Percentiles rank a stretch among this genome's conserved stretches.
Evolutionary conservation across 1,140 invertebrate genomes (phyloP).

Genomic region (Ceratina japonica): DNA sequence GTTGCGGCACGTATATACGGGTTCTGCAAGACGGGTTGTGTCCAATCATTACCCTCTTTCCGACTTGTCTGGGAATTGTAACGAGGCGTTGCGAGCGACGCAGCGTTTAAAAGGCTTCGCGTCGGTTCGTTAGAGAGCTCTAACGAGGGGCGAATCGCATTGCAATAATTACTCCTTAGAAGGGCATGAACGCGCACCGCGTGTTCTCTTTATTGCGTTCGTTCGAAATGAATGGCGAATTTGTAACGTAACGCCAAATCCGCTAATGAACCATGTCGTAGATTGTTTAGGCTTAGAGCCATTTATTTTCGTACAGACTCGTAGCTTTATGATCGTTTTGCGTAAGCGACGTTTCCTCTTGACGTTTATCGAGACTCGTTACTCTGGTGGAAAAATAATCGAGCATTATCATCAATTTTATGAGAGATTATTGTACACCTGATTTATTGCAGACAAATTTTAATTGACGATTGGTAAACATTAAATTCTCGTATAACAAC

Average conservation of each 20-base stretch:
- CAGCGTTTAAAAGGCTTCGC: conserved; percentile 17
- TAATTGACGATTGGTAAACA: too few relatives aligned
- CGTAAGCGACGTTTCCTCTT: background rate
- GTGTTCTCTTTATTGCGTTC: conserved; percentile 16
- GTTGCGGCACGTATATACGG: conserved; percentile 22
- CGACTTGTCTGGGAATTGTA: conserved; percentile 43
- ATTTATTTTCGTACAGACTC: too few relatives aligned
- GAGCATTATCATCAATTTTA: too few relatives aligned
- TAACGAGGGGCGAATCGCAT: conserved; percentile 60
- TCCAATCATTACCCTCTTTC: conserved; percentile 42
- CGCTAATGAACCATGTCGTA: conserved; percentile 44
- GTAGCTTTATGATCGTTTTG: background rate
- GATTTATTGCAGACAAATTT: too few relatives aligned
- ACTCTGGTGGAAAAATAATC: background rate
- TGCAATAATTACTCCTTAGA: conserved; percentile 66
- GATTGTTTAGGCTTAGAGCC: conserved; percentile 2
- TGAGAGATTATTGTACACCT: too few relatives aligned
- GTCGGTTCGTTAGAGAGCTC: conserved; percentile 53
- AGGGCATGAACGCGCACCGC: conserved; percentile 41
- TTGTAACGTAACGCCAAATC: conserved; percentile 42
- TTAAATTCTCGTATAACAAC: too few relatives aligned
- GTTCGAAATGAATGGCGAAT: conserved; percentile 27
- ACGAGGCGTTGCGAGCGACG: conserved; percentile 40
- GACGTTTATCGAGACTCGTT: background rate
- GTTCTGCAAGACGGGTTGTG: conserved; percentile 21